A percentile compares a stretch with the other conserved stretches of the same genome.
These are phyloP conservation scores for Cydia strobilella DNA, from an alignment of 1,140 invertebrate species.

Conservation along the genomic window DNA sequence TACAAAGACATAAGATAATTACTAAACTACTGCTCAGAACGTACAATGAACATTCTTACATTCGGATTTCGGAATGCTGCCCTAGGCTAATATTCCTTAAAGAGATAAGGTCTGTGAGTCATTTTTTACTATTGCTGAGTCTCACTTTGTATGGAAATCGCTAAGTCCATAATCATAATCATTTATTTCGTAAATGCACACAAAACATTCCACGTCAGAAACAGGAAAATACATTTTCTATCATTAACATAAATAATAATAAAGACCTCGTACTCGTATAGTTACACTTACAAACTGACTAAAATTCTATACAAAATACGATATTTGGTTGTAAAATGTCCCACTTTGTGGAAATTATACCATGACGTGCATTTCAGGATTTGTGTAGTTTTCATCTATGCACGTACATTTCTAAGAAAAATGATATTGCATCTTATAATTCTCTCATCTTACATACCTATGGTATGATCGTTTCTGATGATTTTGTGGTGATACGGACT, in stretches of 20 bases:
- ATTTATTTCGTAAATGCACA: too few relatives aligned
- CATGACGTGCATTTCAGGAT: background rate
- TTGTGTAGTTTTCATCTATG: background rate
- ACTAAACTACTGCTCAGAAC: constrained; percentile 8
- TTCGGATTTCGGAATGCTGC: constrained; percentile 20
- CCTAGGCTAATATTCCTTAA: constrained; percentile 29
- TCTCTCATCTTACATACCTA: background rate
- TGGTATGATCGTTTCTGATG: background rate
- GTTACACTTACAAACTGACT: background rate
- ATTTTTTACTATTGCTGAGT: constrained; percentile 1
- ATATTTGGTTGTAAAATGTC: background rate
- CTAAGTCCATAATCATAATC: too few relatives aligned
- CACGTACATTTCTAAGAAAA: background rate
- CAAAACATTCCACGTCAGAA: too few relatives aligned
- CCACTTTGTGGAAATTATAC: background rate
- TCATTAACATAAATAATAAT: too few relatives aligned
- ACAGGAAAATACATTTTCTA: too few relatives aligned
- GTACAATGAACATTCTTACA: constrained; percentile 31
- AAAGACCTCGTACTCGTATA: too few relatives aligned
- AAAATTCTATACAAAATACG: background rate
- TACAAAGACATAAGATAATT: constrained; percentile 15
- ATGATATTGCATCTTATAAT: background rate
- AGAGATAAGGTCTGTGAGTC: constrained; percentile 26
- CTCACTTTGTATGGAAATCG: constrained; percentile 23
- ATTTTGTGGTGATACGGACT: background rate